Conservation (phyloP, 2,797 vertebrate species). For the Hippocampus kuda region DNA sequence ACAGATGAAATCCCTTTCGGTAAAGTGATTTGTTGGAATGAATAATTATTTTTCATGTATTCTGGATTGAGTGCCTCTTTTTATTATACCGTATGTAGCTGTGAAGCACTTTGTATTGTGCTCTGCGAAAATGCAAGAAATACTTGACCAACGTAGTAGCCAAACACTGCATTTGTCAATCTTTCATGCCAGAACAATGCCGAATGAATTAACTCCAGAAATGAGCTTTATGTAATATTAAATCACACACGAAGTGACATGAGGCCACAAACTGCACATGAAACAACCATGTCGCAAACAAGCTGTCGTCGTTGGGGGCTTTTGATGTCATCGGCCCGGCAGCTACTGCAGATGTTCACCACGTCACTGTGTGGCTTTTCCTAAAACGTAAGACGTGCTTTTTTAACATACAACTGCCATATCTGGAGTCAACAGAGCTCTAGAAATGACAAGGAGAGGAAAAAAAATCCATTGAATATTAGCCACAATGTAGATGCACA, state of each 20-base stretch:
- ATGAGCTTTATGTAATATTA: neutral
- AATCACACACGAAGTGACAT: neutral
- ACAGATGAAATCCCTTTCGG: neutral
- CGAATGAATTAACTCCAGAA: neutral
- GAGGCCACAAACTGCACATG: neutral
- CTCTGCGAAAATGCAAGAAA: too few species aligned
- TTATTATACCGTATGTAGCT: neutral
- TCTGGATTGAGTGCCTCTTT: too few species aligned
- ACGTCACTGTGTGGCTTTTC: neutral
- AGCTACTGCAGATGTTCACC: neutral
- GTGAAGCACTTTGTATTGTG: neutral
- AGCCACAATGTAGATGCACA: neutral
- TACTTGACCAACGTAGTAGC: too few species aligned
- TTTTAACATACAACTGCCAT: neutral
- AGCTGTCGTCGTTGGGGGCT: neutral
- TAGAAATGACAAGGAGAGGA: neutral
- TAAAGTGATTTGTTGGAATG: neutral
- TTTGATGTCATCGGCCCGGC: conserved; percentile 1
- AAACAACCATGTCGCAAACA: neutral
- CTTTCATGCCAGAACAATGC: too few species aligned
- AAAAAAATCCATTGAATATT: too few species aligned
- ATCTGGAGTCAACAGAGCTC: neutral
- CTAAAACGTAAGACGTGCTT: neutral
- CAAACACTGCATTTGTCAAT: too few species aligned
- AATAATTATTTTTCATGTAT: too few species aligned